A percentile compares a stretch with the other conserved stretches of the same genome.
Evolutionary conservation across 2,888 invertebrate species (phyloP).

Genomic region (Liodrosophila aerea): DNA sequence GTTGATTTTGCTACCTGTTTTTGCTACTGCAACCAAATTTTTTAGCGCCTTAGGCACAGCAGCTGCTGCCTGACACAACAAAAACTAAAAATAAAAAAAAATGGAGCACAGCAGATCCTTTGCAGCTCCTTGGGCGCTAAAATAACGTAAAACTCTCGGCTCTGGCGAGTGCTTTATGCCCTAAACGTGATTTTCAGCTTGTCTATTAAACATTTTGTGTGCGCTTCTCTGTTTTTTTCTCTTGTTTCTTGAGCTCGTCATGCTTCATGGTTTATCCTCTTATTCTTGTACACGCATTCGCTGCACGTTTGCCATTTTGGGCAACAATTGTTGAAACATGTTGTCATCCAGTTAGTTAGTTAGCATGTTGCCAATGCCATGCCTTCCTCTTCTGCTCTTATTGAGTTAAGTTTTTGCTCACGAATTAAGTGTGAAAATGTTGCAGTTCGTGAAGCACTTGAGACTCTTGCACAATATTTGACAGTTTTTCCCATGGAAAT

Average conservation of each 20-base stretch:
- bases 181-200: constrained; percentile 69
- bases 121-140: constrained; percentile 17
- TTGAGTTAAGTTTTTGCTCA: constrained; percentile 31
- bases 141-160: constrained; percentile 22
- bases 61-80: constrained; percentile 5
- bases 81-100: neutral
- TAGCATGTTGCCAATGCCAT: constrained; percentile 28
- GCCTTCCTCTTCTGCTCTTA: constrained; percentile 6
- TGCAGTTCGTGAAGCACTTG: constrained; percentile 24
- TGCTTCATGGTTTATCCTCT: neutral
- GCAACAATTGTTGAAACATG: constrained; percentile 74
- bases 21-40: constrained; percentile 4
- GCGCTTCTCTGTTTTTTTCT: constrained; percentile 1
- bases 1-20: constrained; percentile 33
- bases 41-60: neutral
- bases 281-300: constrained; percentile 30
- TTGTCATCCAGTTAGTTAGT: constrained; percentile 74
- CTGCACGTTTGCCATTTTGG: constrained; percentile 73
- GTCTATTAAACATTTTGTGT: constrained; percentile 58
- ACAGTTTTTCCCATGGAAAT: neutral
- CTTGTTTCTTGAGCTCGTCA: constrained; percentile 13
- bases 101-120: too few species aligned
- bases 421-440: constrained; percentile 54
- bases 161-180: constrained; percentile 55
- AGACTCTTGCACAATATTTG: constrained; percentile 15